Evolutionary conservation across 2,797 vertebrate species (phyloP).

Genomic region (Argyrosomus regius): DNA sequence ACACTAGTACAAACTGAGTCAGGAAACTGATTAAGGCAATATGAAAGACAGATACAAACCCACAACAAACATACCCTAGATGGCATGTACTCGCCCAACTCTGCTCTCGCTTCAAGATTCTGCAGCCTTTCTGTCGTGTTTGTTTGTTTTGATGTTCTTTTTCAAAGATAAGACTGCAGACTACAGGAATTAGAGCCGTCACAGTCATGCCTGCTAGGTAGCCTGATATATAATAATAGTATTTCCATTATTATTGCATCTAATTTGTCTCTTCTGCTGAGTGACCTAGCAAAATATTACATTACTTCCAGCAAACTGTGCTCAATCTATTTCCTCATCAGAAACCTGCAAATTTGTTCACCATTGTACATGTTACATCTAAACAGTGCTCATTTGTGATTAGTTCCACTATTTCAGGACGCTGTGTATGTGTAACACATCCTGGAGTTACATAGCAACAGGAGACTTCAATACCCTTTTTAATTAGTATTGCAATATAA

Average conservation of each 20-base stretch:
- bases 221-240: background rate
- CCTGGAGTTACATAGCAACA: background rate
- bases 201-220: background rate
- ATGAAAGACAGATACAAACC: conserved; percentile 28
- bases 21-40: conserved; percentile 38
- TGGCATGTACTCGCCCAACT: conserved; percentile 23
- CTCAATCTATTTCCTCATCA: background rate
- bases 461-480: background rate
- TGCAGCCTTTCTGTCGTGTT: conserved; percentile 3
- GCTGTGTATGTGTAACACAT: background rate
- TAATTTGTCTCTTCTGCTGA: background rate
- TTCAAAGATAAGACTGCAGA: background rate
- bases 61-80: conserved; percentile 37
- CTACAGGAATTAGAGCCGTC: background rate
- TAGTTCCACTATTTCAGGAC: background rate
- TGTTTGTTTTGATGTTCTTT: conserved; percentile 3
- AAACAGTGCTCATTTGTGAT: background rate
- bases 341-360: background rate
- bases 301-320: background rate
- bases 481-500: background rate
- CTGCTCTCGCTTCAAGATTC: conserved; percentile 13
- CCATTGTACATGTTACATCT: background rate
- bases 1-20: conserved; percentile 39
- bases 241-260: conserved; percentile 2
- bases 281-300: background rate